These are phyloP conservation scores for Meriones psammophilus DNA, from an alignment of 2,797 vertebrate genomes.

Conservation along the genomic window DNA sequence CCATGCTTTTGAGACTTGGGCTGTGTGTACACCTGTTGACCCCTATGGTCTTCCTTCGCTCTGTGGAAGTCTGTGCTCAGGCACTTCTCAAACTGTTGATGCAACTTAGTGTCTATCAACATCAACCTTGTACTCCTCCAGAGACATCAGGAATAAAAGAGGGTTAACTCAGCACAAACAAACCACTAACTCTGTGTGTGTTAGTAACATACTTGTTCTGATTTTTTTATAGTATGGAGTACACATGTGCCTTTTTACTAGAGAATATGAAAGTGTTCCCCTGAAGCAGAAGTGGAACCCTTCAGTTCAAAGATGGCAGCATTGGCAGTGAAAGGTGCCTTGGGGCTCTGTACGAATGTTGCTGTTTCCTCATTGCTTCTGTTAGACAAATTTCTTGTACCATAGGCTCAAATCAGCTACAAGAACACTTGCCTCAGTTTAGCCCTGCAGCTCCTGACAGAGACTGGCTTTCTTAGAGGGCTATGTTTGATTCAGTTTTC, in stretches of 20 bases:
- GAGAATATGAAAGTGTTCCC: background rate
- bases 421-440: background rate
- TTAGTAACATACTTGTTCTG: background rate
- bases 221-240: background rate
- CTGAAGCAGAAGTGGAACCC: background rate
- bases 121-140: background rate
- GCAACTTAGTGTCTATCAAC: background rate
- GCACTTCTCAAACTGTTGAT: background rate
- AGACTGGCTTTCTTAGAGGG: constrained; percentile 94
- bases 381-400: constrained; percentile 82
- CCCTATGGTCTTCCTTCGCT: background rate
- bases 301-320: background rate
- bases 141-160: background rate
- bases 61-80: background rate
- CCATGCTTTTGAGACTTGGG: background rate
- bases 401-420: constrained; percentile 80
- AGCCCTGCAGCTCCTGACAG: constrained; percentile 81
- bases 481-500: constrained; percentile 92
- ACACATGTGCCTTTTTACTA: background rate
- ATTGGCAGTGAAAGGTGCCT: fast-evolving
- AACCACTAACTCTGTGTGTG: no score
- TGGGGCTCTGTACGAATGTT: fast-evolving
- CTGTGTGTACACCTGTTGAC: no score
- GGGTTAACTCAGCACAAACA: background rate
- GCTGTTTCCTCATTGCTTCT: background rate